Evolutionary conservation across 2,888 invertebrate genomes (phyloP).

Genomic region (Dorcus parallelipipedus): DNA sequence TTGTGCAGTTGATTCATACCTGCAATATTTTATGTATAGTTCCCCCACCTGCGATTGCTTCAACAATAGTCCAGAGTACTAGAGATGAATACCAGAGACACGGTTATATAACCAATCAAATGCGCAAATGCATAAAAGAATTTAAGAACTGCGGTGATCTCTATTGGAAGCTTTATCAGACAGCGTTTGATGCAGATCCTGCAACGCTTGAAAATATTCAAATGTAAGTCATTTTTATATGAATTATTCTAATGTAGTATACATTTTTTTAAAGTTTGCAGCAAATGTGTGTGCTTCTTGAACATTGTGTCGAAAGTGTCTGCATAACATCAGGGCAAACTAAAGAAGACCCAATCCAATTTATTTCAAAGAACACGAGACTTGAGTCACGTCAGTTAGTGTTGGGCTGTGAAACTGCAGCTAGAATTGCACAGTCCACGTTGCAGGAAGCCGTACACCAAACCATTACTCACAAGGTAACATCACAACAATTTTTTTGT

Average conservation of each 20-base stretch:
- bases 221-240: conserved; percentile 50
- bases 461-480: conserved; percentile 51
- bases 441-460: conserved; percentile 39
- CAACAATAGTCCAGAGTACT: conserved; percentile 73
- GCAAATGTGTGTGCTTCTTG: conserved; percentile 74
- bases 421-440: conserved; percentile 43
- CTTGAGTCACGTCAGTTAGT: conserved; percentile 50
- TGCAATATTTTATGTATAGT: conserved; percentile 80
- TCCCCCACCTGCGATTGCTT: conserved; percentile 90
- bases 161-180: conserved; percentile 75
- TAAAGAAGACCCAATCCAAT: conserved; percentile 42
- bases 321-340: conserved; percentile 51
- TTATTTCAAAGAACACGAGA: conserved; percentile 44
- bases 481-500: neutral
- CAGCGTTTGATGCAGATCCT: conserved; percentile 83
- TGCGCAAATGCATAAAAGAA: conserved; percentile 71
- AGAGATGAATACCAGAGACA: conserved; percentile 75
- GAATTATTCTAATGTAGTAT: neutral
- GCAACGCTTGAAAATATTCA: conserved; percentile 71
- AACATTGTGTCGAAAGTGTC: conserved; percentile 71
- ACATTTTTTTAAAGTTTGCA: conserved; percentile 59
- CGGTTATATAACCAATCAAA: conserved; percentile 75
- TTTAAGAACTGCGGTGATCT: conserved; percentile 69
- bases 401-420: conserved; percentile 47
- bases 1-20: conserved; percentile 63